Conservation (phyloP, 2,888 invertebrate species). For the Aphelenchoides bicaudatus region DNA sequence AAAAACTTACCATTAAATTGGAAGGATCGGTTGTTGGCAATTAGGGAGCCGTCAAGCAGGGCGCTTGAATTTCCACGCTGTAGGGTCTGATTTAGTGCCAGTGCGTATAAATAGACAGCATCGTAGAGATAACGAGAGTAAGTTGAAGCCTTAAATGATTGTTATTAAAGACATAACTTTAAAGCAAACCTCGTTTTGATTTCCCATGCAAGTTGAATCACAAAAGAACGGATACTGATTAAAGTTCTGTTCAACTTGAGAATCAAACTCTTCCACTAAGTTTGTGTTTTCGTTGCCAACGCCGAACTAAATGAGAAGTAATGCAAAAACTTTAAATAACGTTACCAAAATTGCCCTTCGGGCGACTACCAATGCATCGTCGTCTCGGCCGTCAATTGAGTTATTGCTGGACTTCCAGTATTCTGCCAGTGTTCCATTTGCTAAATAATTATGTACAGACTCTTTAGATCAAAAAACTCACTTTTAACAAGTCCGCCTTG, state of each 20-base stretch:
- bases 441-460: background rate
- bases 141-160: conserved; percentile 20
- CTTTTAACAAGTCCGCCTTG: conserved; percentile 3
- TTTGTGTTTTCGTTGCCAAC: background rate
- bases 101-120: conserved; percentile 33
- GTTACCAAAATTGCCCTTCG: conserved; percentile 29
- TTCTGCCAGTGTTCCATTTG: background rate
- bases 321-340: conserved; percentile 11
- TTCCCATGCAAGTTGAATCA: conserved; percentile 29
- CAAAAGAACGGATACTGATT: conserved; percentile 28
- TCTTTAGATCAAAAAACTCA: background rate
- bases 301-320: conserved; percentile 19
- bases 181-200: conserved; percentile 18
- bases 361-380: conserved; percentile 27
- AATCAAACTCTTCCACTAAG: conserved; percentile 18
- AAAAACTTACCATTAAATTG: conserved; percentile 31
- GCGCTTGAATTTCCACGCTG: conserved; percentile 17
- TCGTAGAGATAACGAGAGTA: conserved; percentile 28
- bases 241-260: conserved; percentile 18
- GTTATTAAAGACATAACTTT: background rate
- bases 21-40: conserved; percentile 21
- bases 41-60: conserved; percentile 21
- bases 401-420: conserved; percentile 1
- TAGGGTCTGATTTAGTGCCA: conserved; percentile 30
- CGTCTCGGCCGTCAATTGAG: conserved; percentile 23